Percentiles rank a stretch among this genome's conserved stretches.
Evolutionary conservation across 2,113 vertebrate genomes (phyloP).

Genomic region (Stictonetta naevosa): DNA sequence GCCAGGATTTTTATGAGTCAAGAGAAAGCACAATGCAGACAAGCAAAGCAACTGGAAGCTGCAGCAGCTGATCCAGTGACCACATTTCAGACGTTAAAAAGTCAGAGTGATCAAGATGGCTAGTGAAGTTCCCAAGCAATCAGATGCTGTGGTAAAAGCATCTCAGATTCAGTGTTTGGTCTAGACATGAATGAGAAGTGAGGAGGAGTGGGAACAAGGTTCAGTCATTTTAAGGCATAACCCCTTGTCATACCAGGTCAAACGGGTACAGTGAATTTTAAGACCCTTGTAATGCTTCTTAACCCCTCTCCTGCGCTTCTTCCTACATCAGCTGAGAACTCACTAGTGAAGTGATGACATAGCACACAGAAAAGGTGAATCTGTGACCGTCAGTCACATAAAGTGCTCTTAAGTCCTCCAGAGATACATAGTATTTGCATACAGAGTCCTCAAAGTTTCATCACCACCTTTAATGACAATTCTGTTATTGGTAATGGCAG

Average conservation of each 20-base stretch:
- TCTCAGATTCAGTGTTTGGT: conserved; percentile 52
- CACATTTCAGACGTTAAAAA: conserved; percentile 71
- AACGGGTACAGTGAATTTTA: background rate
- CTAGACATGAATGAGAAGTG: conserved; percentile 73
- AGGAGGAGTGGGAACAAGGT: conserved; percentile 70
- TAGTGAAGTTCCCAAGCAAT: conserved; percentile 41
- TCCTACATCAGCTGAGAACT: background rate
- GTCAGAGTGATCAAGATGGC: conserved; percentile 48
- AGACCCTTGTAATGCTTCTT: conserved; percentile 10
- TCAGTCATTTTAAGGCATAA: conserved; percentile 66
- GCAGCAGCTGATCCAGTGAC: conserved; percentile 65
- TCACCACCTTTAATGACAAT: background rate
- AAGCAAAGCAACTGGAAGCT: conserved; percentile 56
- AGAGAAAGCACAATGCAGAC: conserved; percentile 67
- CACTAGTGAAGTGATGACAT: background rate
- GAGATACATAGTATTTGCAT: background rate
- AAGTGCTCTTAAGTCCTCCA: background rate
- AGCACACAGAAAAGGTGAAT: background rate
- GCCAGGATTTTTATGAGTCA: conserved; percentile 72
- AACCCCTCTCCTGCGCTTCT: conserved; percentile 5
- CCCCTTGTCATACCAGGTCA: conserved; percentile 2
- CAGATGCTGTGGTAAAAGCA: conserved; percentile 62
- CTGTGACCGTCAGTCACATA: background rate
- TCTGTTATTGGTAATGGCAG: background rate
- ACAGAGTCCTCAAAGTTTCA: background rate